Percentiles rank a stretch among this genome's conserved stretches.
phyloP scores from a whole-genome alignment of 2,888 invertebrate genomes.

The Drosophila suboccidentalis region DNA sequence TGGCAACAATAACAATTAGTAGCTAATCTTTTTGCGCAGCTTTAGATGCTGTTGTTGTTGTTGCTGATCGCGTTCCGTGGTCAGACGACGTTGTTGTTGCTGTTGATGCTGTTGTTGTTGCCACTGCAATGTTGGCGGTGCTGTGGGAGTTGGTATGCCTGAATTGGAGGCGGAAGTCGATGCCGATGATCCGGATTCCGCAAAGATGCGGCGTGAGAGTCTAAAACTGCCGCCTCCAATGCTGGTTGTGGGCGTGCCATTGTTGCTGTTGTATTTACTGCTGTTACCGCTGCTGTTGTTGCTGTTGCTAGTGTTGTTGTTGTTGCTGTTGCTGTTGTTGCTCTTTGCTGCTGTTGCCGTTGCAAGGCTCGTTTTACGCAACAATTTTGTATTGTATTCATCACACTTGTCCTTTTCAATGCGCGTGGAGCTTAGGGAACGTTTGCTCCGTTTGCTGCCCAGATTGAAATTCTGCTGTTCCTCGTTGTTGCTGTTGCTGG shows the following conservation, averaged over 20 bases:
- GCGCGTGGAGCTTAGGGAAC: constrained; percentile 85
- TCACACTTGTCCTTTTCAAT: constrained; percentile 85
- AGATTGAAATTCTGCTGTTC: constrained; percentile 57
- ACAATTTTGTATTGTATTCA: constrained; percentile 85
- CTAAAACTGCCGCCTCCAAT: constrained; percentile 60
- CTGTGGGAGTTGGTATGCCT: constrained; percentile 81
- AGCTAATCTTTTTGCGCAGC: constrained; percentile 85
- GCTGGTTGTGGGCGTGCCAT: constrained; percentile 41
- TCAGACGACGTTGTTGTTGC: constrained; percentile 48
- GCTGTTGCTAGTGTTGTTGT: constrained; percentile 39
- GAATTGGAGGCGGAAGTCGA: constrained; percentile 81
- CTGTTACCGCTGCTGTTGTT: constrained; percentile 11
- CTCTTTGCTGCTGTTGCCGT: constrained; percentile 60
- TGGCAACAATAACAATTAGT: constrained; percentile 56
- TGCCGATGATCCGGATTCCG: constrained; percentile 67
- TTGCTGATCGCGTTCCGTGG: constrained; percentile 50
- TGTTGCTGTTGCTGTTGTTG: constrained; percentile 48
- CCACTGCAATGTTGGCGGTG: constrained; percentile 66
- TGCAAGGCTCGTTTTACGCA: constrained; percentile 80
- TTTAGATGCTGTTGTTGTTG: constrained; percentile 77
- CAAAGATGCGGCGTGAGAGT: constrained; percentile 65
- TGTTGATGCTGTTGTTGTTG: constrained; percentile 56
- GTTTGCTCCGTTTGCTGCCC: constrained; percentile 84
- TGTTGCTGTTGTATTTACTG: constrained; percentile 35
- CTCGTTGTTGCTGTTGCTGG: constrained; percentile 49